These are phyloP conservation scores for Hassar affinis DNA, from an alignment of 2,113 vertebrate species.

Conservation along the genomic window DNA sequence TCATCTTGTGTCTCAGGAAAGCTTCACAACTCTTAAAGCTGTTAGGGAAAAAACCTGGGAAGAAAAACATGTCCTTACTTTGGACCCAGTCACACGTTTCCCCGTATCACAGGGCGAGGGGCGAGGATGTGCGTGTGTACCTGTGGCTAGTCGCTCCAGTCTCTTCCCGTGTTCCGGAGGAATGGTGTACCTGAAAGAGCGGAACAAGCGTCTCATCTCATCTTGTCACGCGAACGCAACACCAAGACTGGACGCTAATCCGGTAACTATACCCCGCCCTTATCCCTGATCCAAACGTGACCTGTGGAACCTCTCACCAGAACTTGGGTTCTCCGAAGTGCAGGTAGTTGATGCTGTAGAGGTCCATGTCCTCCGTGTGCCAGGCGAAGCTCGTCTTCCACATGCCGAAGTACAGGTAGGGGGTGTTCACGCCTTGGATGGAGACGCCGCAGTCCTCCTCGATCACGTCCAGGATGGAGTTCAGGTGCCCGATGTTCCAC, in stretches of 20 bases:
- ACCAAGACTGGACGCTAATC: neutral
- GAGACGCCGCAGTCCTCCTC: conserved; percentile 93
- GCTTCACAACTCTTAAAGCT: conserved; percentile 91
- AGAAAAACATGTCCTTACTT: no score
- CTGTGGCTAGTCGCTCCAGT: conserved; percentile 92
- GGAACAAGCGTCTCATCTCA: no score
- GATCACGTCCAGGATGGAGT: conserved; percentile 91
- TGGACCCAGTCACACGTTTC: no score
- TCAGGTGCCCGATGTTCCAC: conserved; percentile 92
- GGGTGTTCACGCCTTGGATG: conserved; percentile 95
- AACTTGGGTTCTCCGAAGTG: conserved; percentile 97
- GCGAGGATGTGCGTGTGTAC: conserved; percentile 67
- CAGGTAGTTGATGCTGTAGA: conserved; percentile 98
- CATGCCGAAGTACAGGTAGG: conserved; percentile 97
- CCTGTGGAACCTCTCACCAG: conserved; percentile 75
- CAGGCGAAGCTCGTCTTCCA: conserved; percentile 98
- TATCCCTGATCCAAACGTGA: neutral
- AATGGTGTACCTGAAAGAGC: conserved; percentile 85
- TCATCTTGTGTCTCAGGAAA: conserved; percentile 98
- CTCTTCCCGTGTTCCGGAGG: conserved; percentile 94
- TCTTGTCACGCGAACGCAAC: neutral
- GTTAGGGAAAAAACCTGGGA: conserved; percentile 92
- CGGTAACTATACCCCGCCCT: no score
- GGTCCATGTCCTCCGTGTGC: conserved; percentile 98
- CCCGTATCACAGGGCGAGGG: neutral